These are phyloP conservation scores for Sylvietta virens DNA, from an alignment of 2,113 vertebrate genomes.

Conservation along the genomic window DNA sequence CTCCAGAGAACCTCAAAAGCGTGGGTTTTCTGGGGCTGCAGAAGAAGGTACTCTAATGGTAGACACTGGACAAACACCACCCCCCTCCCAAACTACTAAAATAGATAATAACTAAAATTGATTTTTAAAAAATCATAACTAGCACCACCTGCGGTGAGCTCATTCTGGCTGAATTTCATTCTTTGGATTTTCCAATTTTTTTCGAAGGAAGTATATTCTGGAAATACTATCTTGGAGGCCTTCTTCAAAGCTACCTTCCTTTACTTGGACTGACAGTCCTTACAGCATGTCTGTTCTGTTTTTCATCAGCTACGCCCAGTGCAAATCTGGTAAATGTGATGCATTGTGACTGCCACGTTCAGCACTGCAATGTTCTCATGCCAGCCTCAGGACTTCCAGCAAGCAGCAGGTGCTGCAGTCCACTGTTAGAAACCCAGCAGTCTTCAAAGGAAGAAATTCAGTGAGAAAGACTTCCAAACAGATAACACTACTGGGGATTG, in stretches of 20 bases:
- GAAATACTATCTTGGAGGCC: background rate
- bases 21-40: background rate
- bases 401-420: constrained; percentile 7
- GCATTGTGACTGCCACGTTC: background rate
- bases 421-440: background rate
- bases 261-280: background rate
- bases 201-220: background rate
- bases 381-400: background rate
- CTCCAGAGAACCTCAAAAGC: background rate
- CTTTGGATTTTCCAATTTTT: background rate
- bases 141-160: background rate
- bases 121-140: background rate
- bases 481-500: background rate
- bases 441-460: constrained; percentile 8
- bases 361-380: background rate
- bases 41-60: background rate
- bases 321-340: background rate
- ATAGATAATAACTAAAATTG: background rate
- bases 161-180: background rate
- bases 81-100: background rate
- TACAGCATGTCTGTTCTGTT: background rate
- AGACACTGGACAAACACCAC: background rate
- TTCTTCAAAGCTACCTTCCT: background rate
- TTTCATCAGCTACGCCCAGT: background rate
- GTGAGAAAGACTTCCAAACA: background rate